Evolutionary conservation across 2,113 vertebrate genomes (phyloP), one percentile per base, ranked within the genome.

Genomic region (Takifugu bimaculatus): DNA sequence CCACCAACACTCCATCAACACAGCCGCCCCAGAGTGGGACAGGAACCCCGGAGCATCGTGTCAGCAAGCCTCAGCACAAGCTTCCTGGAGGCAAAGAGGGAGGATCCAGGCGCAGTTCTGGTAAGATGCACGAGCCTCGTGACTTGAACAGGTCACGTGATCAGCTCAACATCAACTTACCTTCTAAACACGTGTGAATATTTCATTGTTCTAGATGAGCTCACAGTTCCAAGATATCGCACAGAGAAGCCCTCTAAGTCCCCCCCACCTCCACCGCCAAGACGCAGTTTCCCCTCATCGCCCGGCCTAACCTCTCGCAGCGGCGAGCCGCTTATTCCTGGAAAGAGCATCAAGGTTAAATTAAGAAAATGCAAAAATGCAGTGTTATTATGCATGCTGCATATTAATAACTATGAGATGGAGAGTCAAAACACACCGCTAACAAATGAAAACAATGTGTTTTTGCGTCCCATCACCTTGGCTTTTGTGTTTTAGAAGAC

Each of bases 211-310:
- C 70, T 39, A 93, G 96, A 98, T 62, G 95, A 99, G 67, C 87
- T 99, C 83, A 94, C 93, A 0, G 94, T 98, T 54, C 93, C 94
- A 0, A 91, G 95, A 11, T 98, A 98, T 80, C 93, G 95, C 60
- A 98, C 95, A 0, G 96, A 98, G 87, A 99, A 99, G 79, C 96
- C 96, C 12, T 99, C 96, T 56, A 99, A 98, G 68, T 98, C 96
- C 0, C 96, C 96, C 0, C 96, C 96, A 0, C 96, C 97, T 0
- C 95, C 97, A 0, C 96, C 96, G 1, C 96, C 96, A 0, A 91
- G 95, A 57, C 93, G 96, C 28, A 98, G 97, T 77, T 97, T 98
- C 84, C 97, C 96, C 0, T 98, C 96, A 0, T 94, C 95, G 48
- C 96, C 97, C 0, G 93, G 94, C 13, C 78, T 97, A 43, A 97